Base-by-base conservation (phyloP, 2,888 invertebrate genomes). In the Empis stercorea region DNA sequence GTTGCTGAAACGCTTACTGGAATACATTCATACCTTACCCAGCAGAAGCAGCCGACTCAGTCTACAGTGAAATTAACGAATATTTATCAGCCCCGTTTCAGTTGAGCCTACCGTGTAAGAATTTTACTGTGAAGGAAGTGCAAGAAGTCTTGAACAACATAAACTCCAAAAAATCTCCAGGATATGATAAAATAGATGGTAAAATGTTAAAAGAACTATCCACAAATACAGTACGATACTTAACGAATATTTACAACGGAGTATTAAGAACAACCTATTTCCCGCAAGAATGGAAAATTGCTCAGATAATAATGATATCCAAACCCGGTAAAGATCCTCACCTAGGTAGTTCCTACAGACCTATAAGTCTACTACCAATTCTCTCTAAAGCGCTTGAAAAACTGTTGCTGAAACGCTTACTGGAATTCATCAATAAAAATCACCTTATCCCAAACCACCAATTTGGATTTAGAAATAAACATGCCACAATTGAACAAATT, bases 321-420 rank as follows among this genome's bases (percentile, higher is more conserved):
- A 47, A 47, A 34, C 43, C 32, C n/a, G 46, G 46, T 13, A 46
- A 47, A 42, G 27, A 42, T 23, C 27, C 27, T 16, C 43, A 13
- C 10, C 10, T 15, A 13, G 32, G 17, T 11, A 13, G 11, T 10
- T 46, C 46, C 7, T 46, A 41, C 16, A 16, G 46, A 42, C 46
- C 40, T 3, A 30, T 43, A 14, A 36, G 36, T n/a, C 17, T 44
- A 20, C 27, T 44, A 7, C 44, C 44, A n/a, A 44, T 44, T 13
- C 10, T 43, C 5, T 43, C 47, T 11, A 47, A 47, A 37, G 7
- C 43, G 4, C 43, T 47, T 13, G 47, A 47, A n/a, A 48, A 50
- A 44, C 16, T 37, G 10, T 16, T 37, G 2, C 3, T 16, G 14
- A 16, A 16, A 37, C 10, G 37, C 3, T 10, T 37, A 14, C 6